Percentiles rank a stretch among this genome's conserved stretches.
These are phyloP conservation scores for Phataginus tetradactyla DNA, from an alignment of 2,797 vertebrate species.

Conservation along the genomic window DNA sequence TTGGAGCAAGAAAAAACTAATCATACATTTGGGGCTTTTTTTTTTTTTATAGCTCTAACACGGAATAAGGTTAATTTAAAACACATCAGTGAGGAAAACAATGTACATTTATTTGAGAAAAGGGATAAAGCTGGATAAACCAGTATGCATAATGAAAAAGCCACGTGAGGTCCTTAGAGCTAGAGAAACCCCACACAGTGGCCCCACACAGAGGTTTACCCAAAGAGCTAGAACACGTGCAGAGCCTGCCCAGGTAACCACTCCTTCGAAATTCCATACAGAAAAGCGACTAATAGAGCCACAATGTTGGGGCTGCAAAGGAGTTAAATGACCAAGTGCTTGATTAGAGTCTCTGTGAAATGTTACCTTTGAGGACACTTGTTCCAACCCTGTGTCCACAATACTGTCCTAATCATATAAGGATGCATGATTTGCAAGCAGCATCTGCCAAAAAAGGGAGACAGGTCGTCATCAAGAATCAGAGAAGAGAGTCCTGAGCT, in stretches of 20 bases:
- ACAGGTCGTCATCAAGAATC: background rate
- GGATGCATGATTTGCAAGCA: background rate
- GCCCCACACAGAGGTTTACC: background rate
- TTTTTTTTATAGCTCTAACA: constrained; percentile 5
- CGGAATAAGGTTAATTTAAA: constrained; percentile 45
- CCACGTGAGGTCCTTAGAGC: background rate
- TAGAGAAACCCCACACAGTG: background rate
- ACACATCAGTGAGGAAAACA: background rate
- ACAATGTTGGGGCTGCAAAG: background rate
- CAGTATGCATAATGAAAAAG: background rate
- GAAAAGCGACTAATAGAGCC: background rate
- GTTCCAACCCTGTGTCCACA: too few species aligned
- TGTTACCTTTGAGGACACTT: background rate
- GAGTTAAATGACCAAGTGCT: background rate
- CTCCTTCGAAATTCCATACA: background rate
- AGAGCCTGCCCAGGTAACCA: background rate
- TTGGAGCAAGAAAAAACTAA: constrained; percentile 17
- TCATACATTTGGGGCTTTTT: background rate
- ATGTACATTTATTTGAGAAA: background rate
- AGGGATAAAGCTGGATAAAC: background rate
- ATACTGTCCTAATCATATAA: rapidly evolving
- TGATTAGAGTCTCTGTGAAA: background rate
- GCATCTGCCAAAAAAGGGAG: background rate
- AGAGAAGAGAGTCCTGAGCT: background rate
- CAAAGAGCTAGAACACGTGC: background rate